phyloP scores from a whole-genome alignment of 2,888 invertebrate genomes.

The Elmis aenea region DNA sequence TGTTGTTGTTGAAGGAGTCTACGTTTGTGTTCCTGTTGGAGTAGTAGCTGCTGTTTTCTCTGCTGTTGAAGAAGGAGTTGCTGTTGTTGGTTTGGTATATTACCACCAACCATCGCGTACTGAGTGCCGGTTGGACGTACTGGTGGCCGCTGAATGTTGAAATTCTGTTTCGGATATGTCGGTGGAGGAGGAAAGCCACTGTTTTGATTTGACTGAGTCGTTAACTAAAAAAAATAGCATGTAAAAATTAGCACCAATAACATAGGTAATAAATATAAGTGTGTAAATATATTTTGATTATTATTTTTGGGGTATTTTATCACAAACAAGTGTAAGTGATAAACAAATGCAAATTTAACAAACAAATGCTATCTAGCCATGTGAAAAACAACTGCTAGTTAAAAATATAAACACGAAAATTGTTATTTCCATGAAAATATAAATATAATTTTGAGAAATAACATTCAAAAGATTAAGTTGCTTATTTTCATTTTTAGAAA shows the following conservation, averaged over 20 bases:
- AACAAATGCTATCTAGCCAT: too few relatives aligned
- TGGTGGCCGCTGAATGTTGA: slow-evolving; percentile 26
- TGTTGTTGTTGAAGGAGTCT: slow-evolving; percentile 74
- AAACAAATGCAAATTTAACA: too few relatives aligned
- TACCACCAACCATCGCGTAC: slow-evolving; percentile 27
- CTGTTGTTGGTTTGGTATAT: slow-evolving; percentile 34
- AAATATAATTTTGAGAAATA: too few relatives aligned
- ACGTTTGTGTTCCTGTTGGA: slow-evolving; percentile 55
- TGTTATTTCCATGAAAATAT: too few relatives aligned
- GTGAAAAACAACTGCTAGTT: too few relatives aligned
- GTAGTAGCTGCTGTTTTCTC: slow-evolving; percentile 36
- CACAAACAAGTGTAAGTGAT: too few relatives aligned
- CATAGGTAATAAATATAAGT: slow-evolving; percentile 14
- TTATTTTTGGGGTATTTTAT: too few relatives aligned
- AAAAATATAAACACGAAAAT: too few relatives aligned
- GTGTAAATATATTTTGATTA: too few relatives aligned
- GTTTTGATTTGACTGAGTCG: slow-evolving; percentile 30
- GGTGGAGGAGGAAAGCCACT: slow-evolving; percentile 40
- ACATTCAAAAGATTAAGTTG: too few relatives aligned
- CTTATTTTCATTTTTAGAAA: too few relatives aligned
- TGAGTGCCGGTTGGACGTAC: slow-evolving; percentile 25
- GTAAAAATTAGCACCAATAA: slow-evolving; percentile 5
- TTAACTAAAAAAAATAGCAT: slow-evolving; percentile 22
- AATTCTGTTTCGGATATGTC: slow-evolving; percentile 38
- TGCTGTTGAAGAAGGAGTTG: slow-evolving; percentile 51